These are phyloP conservation scores for Myrmecobius fasciatus DNA, from an alignment of 2,113 vertebrate species.

Conservation along the genomic window DNA sequence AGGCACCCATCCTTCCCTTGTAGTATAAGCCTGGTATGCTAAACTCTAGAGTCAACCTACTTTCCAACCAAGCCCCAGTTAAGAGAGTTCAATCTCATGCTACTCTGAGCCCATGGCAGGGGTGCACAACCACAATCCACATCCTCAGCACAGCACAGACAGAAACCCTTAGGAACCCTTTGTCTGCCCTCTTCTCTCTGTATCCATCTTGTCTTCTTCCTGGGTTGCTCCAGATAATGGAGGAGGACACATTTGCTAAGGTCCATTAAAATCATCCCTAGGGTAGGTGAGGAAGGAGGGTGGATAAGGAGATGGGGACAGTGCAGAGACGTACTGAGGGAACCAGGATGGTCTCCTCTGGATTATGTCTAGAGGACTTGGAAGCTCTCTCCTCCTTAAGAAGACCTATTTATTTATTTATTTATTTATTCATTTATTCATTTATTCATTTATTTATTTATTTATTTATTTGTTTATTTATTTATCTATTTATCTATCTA, in stretches of 20 bases:
- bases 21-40: not conserved
- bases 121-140: not conserved
- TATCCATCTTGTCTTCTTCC: not conserved
- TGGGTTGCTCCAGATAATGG: not conserved
- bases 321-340: not conserved
- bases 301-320: not conserved
- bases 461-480: too few relatives aligned
- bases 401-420: not conserved
- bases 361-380: not conserved
- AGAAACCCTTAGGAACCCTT: not conserved
- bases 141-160: not conserved
- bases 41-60: not conserved
- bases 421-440: not conserved
- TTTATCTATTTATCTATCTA: too few relatives aligned
- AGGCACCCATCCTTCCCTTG: not conserved
- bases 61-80: not conserved
- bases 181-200: not conserved
- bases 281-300: not conserved
- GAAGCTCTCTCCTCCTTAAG: not conserved
- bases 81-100: too few relatives aligned
- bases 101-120: not conserved
- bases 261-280: not conserved
- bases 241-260: not conserved
- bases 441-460: not conserved
- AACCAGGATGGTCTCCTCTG: not conserved